These are phyloP conservation scores for Xanthostigma xanthostigma DNA, from an alignment of 2,888 invertebrate species.

Conservation along the genomic window DNA sequence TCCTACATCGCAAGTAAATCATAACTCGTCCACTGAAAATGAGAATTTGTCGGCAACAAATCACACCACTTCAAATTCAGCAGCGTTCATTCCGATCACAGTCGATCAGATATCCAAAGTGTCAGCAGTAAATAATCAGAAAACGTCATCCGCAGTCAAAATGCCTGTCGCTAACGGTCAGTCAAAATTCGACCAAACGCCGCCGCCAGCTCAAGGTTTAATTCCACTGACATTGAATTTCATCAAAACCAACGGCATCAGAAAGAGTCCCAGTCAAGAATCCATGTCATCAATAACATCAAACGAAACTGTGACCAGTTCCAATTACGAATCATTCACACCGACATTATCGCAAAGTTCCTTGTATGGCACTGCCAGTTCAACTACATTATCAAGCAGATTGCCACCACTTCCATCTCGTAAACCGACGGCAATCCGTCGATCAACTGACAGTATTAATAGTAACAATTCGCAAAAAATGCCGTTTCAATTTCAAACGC, in stretches of 20 bases:
- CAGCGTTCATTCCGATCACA: conserved; percentile 9
- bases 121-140: not conserved
- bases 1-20: not conserved
- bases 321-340: conserved; percentile 9
- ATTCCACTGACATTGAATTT: conserved; percentile 1
- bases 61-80: conserved; percentile 15
- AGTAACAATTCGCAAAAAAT: not conserved
- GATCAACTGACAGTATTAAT: not conserved
- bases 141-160: not conserved
- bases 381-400: not conserved
- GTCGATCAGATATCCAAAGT: conserved; percentile 10
- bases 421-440: not conserved
- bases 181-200: not conserved
- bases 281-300: conserved; percentile 13
- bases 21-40: not conserved
- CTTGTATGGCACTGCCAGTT: conserved; percentile 5
- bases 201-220: not conserved
- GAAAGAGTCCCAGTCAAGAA: conserved; percentile 14
- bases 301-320: conserved; percentile 7
- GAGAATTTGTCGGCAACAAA: conserved; percentile 9
- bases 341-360: conserved; percentile 3
- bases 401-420: not conserved
- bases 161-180: not conserved
- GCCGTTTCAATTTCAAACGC: not conserved
- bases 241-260: conserved; percentile 12